Percentiles rank a stretch among this genome's conserved stretches.
phyloP scores from a whole-genome alignment of 2,113 vertebrate genomes.

The Colossoma macropomum region DNA sequence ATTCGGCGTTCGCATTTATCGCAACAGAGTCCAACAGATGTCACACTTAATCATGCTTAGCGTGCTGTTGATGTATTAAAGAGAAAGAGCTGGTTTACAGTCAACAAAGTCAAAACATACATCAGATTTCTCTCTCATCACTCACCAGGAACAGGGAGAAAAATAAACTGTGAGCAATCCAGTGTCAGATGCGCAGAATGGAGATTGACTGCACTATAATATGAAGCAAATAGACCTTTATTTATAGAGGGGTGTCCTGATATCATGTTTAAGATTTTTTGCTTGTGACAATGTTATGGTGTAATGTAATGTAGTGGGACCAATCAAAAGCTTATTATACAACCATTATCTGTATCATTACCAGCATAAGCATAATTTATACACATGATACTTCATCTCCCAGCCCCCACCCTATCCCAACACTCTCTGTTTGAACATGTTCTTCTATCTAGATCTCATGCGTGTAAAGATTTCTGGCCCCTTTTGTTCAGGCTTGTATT shows the following conservation, averaged over 20 bases:
- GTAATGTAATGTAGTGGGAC: constrained; percentile 44
- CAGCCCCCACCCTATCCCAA: constrained; percentile 27
- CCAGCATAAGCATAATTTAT: constrained; percentile 68
- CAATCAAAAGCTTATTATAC: constrained; percentile 71
- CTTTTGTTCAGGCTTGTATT: constrained; percentile 77
- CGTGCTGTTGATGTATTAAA: neutral
- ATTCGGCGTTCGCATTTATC: neutral
- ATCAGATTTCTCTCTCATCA: neutral
- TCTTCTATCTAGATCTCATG: constrained; percentile 74
- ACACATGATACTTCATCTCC: constrained; percentile 55
- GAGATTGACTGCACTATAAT: constrained; percentile 36
- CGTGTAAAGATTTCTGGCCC: constrained; percentile 72
- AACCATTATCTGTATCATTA: constrained; percentile 68
- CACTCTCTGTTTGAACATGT: constrained; percentile 74
- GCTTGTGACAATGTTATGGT: constrained; percentile 54
- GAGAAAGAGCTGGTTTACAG: constrained; percentile 15
- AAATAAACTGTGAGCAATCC: constrained; percentile 31
- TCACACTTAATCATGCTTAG: constrained; percentile 10
- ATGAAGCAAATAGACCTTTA: constrained; percentile 14
- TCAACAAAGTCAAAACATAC: constrained; percentile 20
- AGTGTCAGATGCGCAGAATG: constrained; percentile 25
- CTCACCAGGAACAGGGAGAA: constrained; percentile 7
- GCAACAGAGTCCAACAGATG: neutral
- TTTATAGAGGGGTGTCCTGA: constrained; percentile 57
- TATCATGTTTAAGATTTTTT: constrained; percentile 67